phyloP scores from a whole-genome alignment of 64 coral and sea anemone genomes.

The Anthopleura sola region DNA sequence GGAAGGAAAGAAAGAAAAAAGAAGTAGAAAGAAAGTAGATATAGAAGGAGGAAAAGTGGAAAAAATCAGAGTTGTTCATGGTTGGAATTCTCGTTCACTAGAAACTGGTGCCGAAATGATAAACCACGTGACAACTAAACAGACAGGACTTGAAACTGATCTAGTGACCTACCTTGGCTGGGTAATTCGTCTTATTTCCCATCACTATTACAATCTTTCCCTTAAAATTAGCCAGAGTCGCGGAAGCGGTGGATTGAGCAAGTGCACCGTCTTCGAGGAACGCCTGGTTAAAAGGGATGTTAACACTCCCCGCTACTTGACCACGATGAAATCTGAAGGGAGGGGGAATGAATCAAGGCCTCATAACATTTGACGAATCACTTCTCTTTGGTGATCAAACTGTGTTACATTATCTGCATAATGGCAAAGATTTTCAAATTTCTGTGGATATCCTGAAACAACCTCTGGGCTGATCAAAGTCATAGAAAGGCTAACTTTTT shows the following conservation, averaged over 20 bases:
- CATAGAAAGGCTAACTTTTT: too few species aligned
- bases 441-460: too few species aligned
- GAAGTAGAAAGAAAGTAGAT: too few species aligned
- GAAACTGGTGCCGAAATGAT: too few species aligned
- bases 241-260: slow-evolving; percentile 43
- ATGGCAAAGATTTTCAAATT: background rate
- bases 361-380: background rate
- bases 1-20: too few species aligned
- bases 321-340: slow-evolving; percentile 65
- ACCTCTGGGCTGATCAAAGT: too few species aligned
- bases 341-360: background rate
- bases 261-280: slow-evolving; percentile 87
- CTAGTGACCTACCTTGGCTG: slow-evolving; percentile 65
- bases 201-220: slow-evolving; percentile 76
- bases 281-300: slow-evolving; percentile 84
- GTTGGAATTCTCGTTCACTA: too few species aligned
- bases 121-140: too few species aligned
- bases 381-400: background rate
- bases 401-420: background rate
- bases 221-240: slow-evolving; percentile 66
- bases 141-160: background rate
- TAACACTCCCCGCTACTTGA: slow-evolving; percentile 73
- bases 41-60: too few species aligned
- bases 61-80: too few species aligned
- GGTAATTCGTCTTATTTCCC: slow-evolving; percentile 66